Percentiles rank a stretch among this genome's conserved stretches.
These are phyloP conservation scores for Calyptommatus sinebrachiatus DNA, from an alignment of 2,113 vertebrate genomes.

Conservation along the genomic window DNA sequence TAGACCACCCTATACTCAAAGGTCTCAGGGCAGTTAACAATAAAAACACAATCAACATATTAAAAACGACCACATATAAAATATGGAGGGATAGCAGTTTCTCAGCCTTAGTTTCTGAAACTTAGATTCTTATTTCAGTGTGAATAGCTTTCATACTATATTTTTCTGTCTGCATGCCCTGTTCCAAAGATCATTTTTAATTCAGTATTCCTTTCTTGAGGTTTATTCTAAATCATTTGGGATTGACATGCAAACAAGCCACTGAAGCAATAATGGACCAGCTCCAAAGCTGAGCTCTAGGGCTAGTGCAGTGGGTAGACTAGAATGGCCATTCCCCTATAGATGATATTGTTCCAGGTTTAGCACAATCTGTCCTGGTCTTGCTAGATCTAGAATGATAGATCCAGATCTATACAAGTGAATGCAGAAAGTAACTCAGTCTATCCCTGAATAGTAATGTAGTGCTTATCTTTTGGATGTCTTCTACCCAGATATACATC, in stretches of 20 bases:
- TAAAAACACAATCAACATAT: too few relatives aligned
- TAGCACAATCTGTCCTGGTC: rapidly evolving
- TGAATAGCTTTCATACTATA: not conserved
- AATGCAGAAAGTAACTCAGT: too few relatives aligned
- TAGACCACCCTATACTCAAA: too few relatives aligned
- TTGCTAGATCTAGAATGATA: not conserved
- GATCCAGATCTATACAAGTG: too few relatives aligned
- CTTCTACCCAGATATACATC: not conserved
- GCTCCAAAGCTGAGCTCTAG: not conserved
- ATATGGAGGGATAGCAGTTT: too few relatives aligned
- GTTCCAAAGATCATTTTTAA: not conserved
- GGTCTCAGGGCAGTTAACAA: too few relatives aligned
- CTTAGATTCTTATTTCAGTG: not conserved
- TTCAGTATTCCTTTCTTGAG: not conserved
- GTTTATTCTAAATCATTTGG: not conserved
- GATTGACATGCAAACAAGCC: not conserved
- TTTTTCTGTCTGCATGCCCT: not conserved
- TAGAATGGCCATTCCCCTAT: not conserved
- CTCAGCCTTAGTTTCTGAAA: too few relatives aligned
- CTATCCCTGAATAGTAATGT: rapidly evolving
- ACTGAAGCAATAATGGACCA: not conserved
- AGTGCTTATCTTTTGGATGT: not conserved
- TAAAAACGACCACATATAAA: too few relatives aligned
- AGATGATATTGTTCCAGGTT: too few relatives aligned
- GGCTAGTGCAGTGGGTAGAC: rapidly evolving